These are phyloP conservation scores for Tympanuchus pallidicinctus DNA, from an alignment of 2,113 vertebrate genomes.

Conservation along the genomic window DNA sequence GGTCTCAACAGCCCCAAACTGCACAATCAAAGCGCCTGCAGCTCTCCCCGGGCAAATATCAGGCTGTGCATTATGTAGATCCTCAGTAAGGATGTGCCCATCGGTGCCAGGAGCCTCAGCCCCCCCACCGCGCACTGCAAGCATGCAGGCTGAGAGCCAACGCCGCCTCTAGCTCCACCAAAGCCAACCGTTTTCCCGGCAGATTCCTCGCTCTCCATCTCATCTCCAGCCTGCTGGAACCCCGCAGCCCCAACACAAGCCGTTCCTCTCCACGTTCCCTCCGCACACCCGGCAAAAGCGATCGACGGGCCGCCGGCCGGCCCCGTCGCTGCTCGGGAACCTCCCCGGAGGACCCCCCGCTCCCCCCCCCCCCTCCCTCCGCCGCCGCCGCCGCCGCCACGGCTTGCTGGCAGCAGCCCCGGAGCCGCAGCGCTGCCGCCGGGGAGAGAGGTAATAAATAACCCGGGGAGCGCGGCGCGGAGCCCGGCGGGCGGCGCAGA, in stretches of 20 bases:
- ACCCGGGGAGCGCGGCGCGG: constrained; percentile 89
- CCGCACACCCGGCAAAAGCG: too few relatives aligned
- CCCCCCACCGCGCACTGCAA: fast-evolving
- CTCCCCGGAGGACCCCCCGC: background rate
- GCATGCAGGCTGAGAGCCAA: background rate
- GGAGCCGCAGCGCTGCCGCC: constrained; percentile 92
- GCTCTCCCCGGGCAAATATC: background rate
- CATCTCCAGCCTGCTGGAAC: background rate
- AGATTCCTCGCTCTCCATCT: background rate
- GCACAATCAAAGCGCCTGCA: background rate
- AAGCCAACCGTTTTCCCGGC: fast-evolving
- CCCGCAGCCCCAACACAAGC: background rate
- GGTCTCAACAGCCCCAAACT: background rate
- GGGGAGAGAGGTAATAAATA: constrained; percentile 96
- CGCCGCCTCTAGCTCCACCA: background rate
- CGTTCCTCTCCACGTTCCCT: background rate
- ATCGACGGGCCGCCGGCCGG: background rate
- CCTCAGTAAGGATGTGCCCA: fast-evolving
- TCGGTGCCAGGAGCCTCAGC: background rate
- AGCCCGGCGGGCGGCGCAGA: constrained; percentile 91
- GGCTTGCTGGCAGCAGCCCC: constrained; percentile 89
- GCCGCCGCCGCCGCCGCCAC: constrained; percentile 73
- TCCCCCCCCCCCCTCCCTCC: too few relatives aligned
- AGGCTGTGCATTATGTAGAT: fast-evolving
- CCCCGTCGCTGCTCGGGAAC: constrained; percentile 46